Base-by-base conservation (phyloP, 2,797 vertebrate species). In the Dermochelys coriacea region DNA sequence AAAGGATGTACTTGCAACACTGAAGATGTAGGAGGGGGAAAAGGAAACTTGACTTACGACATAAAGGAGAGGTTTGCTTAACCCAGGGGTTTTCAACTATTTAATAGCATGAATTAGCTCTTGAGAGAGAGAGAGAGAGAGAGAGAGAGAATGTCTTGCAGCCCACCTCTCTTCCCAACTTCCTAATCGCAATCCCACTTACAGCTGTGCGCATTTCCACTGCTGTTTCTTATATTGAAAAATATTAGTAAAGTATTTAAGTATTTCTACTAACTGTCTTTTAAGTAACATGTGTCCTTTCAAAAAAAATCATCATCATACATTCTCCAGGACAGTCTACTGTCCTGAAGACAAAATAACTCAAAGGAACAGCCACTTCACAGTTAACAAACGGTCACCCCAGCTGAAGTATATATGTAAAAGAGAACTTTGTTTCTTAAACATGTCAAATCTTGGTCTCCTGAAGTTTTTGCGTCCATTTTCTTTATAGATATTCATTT, bases 401-500 rank as follows among this genome's bases (percentile, higher is more conserved):
- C 89, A 49, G 61, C 14, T 4, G 15, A 47, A 77, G 45, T 31
- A 77, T 15, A 49, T 16, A 49, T 18, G 45, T 49, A 18, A 31
- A 31, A 77, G 74, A 27, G 45, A 47, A 31, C 59, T 92, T 55
- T 3, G 55, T 71, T 93, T 88, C 87, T 84, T 71, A 80, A 80
- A 75, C 90, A 82, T 59, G 50, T 49, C 86, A 93, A 94, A 87
- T 34, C 16, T 75, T 83, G 41, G 80, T 87, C n/a, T 93, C 78
- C 50, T 68, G 3, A 79, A 94, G 91, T 87, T 50, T 90, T 41
- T 47, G 71, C 78, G 74, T 79, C 95, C 89, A 85, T 90, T 96
- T 94, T 78, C 82, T 87, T 57, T 86, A 90, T 21, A 90, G 75
- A 86, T 84, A 94, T 89, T 92, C 89, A 94, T 52, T 81, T 87